These are phyloP conservation scores for Astropecten irregularis DNA, from an alignment of 53 echinoderm and acorn worm species.

Conservation along the genomic window DNA sequence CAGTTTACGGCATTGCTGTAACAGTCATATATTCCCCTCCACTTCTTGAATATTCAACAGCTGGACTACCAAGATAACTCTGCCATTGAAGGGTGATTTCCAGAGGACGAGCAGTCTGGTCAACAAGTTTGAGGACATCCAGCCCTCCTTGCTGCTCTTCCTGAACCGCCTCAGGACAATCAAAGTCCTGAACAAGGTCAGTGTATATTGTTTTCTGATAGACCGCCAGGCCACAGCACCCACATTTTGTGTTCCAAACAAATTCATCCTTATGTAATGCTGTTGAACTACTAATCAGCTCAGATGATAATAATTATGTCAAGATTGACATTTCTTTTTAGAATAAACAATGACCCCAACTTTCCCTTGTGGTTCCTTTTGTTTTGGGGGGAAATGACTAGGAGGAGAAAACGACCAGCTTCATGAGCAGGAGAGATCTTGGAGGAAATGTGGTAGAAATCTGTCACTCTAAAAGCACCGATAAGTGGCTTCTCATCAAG, in stretches of 20 bases:
- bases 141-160: constrained; percentile 62
- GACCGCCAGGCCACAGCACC: no score
- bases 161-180: constrained; percentile 57
- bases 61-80: constrained; percentile 63
- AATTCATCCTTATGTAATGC: no score
- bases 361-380: no score
- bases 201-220: no score
- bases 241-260: no score
- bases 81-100: constrained; percentile 65
- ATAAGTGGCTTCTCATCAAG: constrained; percentile 68
- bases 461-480: constrained; percentile 48
- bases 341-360: no score
- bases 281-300: no score
- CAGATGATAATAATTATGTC: no score
- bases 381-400: no score
- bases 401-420: constrained; percentile 28
- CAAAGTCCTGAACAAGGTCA: constrained; percentile 57
- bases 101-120: constrained; percentile 53
- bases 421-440: constrained; percentile 60
- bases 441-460: constrained; percentile 64
- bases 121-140: constrained; percentile 68
- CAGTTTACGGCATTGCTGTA: no score
- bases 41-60: constrained; percentile 19
- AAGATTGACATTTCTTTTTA: no score
- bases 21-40: neutral